Base-by-base conservation (phyloP, 2,113 vertebrate species). In the Lycocorax pyrrhopterus region DNA sequence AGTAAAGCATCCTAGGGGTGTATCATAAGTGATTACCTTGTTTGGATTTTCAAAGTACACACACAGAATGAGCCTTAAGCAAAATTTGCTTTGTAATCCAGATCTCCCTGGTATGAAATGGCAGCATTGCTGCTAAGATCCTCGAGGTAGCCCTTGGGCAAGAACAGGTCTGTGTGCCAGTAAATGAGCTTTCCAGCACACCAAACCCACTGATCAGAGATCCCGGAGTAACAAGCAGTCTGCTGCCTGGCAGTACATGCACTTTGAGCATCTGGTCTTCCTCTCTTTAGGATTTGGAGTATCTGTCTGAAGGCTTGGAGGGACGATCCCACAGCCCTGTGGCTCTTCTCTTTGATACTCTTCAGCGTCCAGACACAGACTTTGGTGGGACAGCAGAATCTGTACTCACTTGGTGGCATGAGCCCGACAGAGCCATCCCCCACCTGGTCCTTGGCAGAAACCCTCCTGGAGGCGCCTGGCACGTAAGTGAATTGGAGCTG, bases 371-470 rank as follows among this genome's bases (percentile, higher is more conserved):
- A 7, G 98, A 98, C 80, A 98, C 98, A 5, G 98, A 98, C 93
- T 97, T 98, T 0, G 97, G 98, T 13, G 98, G 97, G 33, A 95
- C 83, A n/a, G 46, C 80, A 37, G 98, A 98, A 16, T 98, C 98
- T 0, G 97, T 98, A 67, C 98, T 98, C 37, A 72, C 87, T 11
- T 98, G 98, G 98, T 96, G 84, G 84, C 84, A 73, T 0, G 96
- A 98, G 76, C 63, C 95, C 0, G 29, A 97, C n/a, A 97, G 95
- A 68, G 96, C 95, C 6, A 35, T 98, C 30, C 97, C 98, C 25
- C 98, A 98, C 30, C n/a, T 98, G 80, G 98, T 98, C 49, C 97
- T 98, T 53, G 98, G 98, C 68, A 98, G 95, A 78, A 98, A 98
- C 0, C 89, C 94, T 27, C 98, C 98, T 1, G 98, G 98, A 71